Conservation (phyloP, 2,888 invertebrate genomes). For the Antheraea yamamai region DNA sequence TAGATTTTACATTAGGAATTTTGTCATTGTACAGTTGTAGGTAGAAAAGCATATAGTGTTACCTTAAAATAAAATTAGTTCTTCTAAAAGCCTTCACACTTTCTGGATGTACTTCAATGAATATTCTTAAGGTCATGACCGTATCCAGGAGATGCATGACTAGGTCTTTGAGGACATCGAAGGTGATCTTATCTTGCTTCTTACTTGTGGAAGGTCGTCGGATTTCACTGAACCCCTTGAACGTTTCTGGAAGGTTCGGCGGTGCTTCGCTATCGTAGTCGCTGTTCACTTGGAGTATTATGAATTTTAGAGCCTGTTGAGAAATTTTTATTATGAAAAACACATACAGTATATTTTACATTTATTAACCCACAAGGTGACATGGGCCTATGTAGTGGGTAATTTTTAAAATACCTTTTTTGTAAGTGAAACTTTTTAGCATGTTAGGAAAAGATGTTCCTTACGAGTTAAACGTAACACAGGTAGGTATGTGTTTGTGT, state of each 20-base stretch:
- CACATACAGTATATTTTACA: no score
- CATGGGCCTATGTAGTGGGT: no score
- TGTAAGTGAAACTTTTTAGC: no score
- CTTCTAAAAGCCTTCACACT: conserved; percentile 78
- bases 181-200: conserved; percentile 60
- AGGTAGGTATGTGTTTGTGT: no score
- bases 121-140: conserved; percentile 85
- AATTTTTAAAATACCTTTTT: no score
- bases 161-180: conserved; percentile 83
- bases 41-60: conserved; percentile 28
- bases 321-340: no score
- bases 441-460: no score
- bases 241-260: conserved; percentile 73
- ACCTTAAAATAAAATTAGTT: conserved; percentile 83
- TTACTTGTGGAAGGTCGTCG: conserved; percentile 54
- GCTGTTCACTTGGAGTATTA: conserved; percentile 78
- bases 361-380: no score
- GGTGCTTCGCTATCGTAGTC: conserved; percentile 68
- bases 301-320: conserved; percentile 73
- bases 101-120: conserved; percentile 85
- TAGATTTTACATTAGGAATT: neutral
- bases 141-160: conserved; percentile 87
- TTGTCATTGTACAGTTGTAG: neutral
- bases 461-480: no score
- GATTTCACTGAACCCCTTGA: conserved; percentile 73